These are phyloP conservation scores for Hyperopisus bebe DNA, from an alignment of 2,113 vertebrate genomes.

Conservation along the genomic window DNA sequence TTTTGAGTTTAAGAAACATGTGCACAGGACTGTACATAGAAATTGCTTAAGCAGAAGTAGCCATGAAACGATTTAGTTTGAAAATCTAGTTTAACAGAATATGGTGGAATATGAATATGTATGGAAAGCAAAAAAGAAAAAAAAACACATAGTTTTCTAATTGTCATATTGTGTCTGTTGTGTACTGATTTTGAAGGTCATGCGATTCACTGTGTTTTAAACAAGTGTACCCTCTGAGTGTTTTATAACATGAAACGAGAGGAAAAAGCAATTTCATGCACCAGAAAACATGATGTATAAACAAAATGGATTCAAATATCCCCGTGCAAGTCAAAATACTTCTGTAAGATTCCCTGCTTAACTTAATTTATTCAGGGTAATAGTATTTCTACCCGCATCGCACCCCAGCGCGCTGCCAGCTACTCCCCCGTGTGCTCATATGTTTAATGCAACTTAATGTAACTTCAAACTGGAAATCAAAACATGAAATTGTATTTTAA, in stretches of 20 bases:
- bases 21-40: not conserved
- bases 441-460: conserved; percentile 27
- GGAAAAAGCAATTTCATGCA: conserved; percentile 50
- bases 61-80: not conserved
- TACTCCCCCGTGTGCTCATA: not conserved
- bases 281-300: conserved; percentile 47
- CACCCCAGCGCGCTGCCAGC: conserved; percentile 15
- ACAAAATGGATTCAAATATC: conserved; percentile 47
- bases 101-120: not conserved
- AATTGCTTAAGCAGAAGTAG: not conserved
- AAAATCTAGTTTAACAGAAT: not conserved
- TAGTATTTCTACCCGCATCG: conserved; percentile 20
- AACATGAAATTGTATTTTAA: conserved; percentile 20
- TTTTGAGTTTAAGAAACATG: not conserved
- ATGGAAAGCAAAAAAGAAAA: not conserved
- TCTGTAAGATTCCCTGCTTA: conserved; percentile 39
- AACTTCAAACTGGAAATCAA: conserved; percentile 25
- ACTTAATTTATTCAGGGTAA: conserved; percentile 41
- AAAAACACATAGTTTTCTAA: not conserved
- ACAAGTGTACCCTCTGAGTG: conserved; percentile 23
- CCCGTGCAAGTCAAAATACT: conserved; percentile 39
- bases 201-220: conserved; percentile 19
- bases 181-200: not conserved
- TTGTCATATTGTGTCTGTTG: not conserved
- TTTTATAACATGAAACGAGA: conserved; percentile 37